Conservation (phyloP, 2,113 vertebrate genomes). For the Trematocara nigrifrons region DNA sequence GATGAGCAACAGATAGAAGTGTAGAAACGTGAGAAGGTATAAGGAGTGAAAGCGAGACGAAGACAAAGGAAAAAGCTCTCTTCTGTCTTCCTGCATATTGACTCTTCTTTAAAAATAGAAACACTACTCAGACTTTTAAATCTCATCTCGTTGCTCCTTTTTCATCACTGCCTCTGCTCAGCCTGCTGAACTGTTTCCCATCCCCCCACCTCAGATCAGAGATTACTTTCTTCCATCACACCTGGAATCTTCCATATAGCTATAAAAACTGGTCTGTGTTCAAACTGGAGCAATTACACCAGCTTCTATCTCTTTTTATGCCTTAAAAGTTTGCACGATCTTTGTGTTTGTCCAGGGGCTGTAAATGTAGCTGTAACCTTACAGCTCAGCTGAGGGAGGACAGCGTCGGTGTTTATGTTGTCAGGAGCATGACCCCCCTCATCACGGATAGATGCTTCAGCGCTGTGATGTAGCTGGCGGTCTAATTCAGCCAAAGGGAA, state of each 20-base stretch:
- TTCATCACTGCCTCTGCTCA: not conserved
- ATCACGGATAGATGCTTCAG: not conserved
- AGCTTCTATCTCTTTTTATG: not conserved
- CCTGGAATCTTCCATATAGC: not conserved
- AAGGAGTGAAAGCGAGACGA: not conserved
- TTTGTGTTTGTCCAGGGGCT: not conserved
- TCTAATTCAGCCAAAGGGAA: not conserved
- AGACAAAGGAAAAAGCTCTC: not conserved
- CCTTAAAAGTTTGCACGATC: not conserved
- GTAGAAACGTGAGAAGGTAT: not conserved
- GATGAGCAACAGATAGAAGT: not conserved
- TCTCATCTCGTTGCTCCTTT: not conserved
- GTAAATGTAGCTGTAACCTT: rapidly evolving
- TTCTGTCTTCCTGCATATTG: conserved; percentile 19
- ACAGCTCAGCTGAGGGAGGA: not conserved
- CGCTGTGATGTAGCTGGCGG: not conserved
- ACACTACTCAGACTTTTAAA: not conserved
- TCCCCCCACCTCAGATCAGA: not conserved
- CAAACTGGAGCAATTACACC: not conserved
- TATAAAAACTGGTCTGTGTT: not conserved
- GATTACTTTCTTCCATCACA: not conserved
- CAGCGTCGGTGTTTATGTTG: not conserved
- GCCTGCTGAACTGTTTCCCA: not conserved
- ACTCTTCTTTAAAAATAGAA: conserved; percentile 56
- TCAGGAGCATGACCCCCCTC: not conserved